Percentiles rank a stretch among this genome's conserved stretches.
phyloP scores from a whole-genome alignment of 2,888 invertebrate species.

The Clitarchus hookeri region DNA sequence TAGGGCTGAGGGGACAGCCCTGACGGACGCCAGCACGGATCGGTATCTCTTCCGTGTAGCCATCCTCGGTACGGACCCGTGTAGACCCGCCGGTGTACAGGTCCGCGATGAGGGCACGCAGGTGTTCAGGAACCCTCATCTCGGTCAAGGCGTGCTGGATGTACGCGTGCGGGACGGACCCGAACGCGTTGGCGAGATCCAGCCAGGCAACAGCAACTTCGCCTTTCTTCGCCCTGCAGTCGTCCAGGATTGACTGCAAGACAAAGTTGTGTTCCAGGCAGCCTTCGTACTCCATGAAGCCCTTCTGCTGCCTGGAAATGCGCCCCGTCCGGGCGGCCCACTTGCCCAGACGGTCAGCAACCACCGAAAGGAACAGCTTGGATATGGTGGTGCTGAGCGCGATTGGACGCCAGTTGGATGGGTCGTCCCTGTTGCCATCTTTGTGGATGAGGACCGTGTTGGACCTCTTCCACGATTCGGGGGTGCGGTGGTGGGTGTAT shows the following conservation, averaged over 20 bases:
- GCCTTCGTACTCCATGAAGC: conserved; percentile 50
- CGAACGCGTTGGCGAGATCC: conserved; percentile 53
- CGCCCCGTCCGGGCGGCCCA: conserved; percentile 38
- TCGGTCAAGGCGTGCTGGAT: not conserved
- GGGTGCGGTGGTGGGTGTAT: conserved; percentile 24
- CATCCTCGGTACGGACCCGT: not conserved
- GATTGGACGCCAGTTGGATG: conserved; percentile 49
- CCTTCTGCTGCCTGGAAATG: conserved; percentile 48
- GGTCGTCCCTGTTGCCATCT: conserved; percentile 39
- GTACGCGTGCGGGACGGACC: conserved; percentile 46
- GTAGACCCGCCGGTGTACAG: conserved; percentile 12
- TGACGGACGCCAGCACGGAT: conserved; percentile 42
- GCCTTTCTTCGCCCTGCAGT: conserved; percentile 39
- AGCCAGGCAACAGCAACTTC: conserved; percentile 26
- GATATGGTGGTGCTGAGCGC: conserved; percentile 46
- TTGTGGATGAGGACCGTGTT: conserved; percentile 43
- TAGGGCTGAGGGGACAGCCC: conserved; percentile 50
- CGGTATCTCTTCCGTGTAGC: conserved; percentile 21
- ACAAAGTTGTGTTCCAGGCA: conserved; percentile 51
- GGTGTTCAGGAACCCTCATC: not conserved
- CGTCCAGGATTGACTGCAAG: conserved; percentile 47
- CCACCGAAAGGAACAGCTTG: conserved; percentile 44
- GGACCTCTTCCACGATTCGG: conserved; percentile 39
- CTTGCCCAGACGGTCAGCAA: conserved; percentile 44
- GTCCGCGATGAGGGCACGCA: conserved; percentile 5